Percentiles rank a stretch among this genome's conserved stretches.
phyloP scores from a whole-genome alignment of 2,888 invertebrate species.

The Acleris literana region DNA sequence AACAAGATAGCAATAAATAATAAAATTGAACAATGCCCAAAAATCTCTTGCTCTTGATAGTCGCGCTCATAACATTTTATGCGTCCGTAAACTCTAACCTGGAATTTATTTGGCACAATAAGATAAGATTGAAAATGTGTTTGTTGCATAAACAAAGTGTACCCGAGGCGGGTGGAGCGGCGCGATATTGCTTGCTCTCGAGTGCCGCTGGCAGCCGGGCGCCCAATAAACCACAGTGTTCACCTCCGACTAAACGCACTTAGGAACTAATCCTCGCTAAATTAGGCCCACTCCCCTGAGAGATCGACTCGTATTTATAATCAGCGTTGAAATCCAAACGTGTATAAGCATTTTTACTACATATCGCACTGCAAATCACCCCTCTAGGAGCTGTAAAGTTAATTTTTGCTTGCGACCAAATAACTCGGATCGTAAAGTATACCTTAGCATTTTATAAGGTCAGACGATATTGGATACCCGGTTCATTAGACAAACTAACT shows the following conservation, averaged over 20 bases:
- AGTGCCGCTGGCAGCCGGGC: conserved; percentile 26
- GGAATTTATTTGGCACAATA: conserved; percentile 33
- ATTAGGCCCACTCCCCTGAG: conserved; percentile 13
- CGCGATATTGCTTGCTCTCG: conserved; percentile 32
- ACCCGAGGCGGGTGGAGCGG: conserved; percentile 13
- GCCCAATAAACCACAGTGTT: conserved; percentile 35
- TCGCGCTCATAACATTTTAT: conserved; percentile 25
- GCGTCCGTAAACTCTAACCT: conserved; percentile 25
- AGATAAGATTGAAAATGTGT: conserved; percentile 36
- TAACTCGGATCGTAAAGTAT: neutral
- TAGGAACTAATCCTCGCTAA: conserved; percentile 33
- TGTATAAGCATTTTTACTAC: conserved; percentile 11
- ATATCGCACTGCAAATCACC: conserved; percentile 12
- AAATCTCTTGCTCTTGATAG: conserved; percentile 2
- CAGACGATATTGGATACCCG: neutral
- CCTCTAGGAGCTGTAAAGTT: neutral
- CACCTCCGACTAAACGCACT: conserved; percentile 36
- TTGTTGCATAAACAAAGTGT: conserved; percentile 36
- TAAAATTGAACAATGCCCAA: neutral
- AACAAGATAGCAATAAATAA: too few relatives aligned
- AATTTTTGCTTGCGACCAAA: neutral
- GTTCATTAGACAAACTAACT: conserved; percentile 1
- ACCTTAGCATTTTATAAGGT: neutral
- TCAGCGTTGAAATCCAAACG: conserved; percentile 20
- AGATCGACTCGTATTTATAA: conserved; percentile 25